Evolutionary conservation across 2,888 invertebrate genomes (phyloP).

Genomic region (Poecilus cupreus): DNA sequence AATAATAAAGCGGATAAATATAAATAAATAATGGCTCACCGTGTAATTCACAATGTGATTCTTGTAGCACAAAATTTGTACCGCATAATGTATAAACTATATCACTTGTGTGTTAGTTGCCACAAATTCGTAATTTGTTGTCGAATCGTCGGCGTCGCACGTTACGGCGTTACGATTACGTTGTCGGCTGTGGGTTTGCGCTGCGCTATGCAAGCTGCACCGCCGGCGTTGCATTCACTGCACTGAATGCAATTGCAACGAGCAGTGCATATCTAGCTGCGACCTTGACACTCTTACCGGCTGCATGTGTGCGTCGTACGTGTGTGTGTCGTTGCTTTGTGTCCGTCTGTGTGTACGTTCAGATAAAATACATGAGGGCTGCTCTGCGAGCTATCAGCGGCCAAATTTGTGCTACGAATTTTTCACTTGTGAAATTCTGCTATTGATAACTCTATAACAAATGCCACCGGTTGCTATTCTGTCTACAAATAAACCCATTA

Average conservation of each 20-base stretch:
- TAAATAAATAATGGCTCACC: too few relatives aligned
- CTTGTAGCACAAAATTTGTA: too few relatives aligned
- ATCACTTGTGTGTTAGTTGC: too few relatives aligned
- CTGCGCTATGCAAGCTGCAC: constrained; percentile 37
- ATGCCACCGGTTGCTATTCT: too few relatives aligned
- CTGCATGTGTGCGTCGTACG: constrained; percentile 58
- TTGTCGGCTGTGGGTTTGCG: constrained; percentile 38
- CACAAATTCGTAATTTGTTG: too few relatives aligned
- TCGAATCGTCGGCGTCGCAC: neutral
- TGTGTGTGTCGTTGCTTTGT: too few relatives aligned
- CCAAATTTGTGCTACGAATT: neutral
- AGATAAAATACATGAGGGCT: constrained; percentile 41
- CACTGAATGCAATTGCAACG: constrained; percentile 70
- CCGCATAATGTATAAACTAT: too few relatives aligned
- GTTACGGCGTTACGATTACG: constrained; percentile 33
- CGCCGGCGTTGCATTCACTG: constrained; percentile 68
- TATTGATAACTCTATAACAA: too few relatives aligned
- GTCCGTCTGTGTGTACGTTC: constrained; percentile 49
- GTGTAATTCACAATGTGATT: too few relatives aligned
- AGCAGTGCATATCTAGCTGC: constrained; percentile 70
- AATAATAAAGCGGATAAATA: too few relatives aligned
- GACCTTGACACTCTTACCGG: constrained; percentile 72
- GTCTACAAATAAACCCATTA: too few relatives aligned
- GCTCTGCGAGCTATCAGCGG: neutral
- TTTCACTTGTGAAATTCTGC: neutral